A percentile compares a stretch with the other conserved stretches of the same genome.
These are phyloP conservation scores for Rhinogobio ventralis DNA, from an alignment of 2,797 vertebrate species.

Conservation along the genomic window DNA sequence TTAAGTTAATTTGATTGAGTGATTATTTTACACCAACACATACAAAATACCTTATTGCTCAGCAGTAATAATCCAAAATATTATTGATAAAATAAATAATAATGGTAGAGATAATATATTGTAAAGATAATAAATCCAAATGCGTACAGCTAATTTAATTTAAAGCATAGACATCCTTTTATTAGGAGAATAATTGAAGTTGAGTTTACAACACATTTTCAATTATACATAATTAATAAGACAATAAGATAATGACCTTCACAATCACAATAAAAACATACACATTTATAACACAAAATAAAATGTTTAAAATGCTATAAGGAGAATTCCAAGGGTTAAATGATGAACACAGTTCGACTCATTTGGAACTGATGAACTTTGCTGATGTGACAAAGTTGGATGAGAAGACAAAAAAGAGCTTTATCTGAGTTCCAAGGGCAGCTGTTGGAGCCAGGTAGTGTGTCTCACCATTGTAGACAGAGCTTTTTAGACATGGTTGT, in stretches of 20 bases:
- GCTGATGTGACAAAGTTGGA: conserved; percentile 20
- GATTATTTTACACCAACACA: background rate
- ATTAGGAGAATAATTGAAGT: background rate
- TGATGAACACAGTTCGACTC: background rate
- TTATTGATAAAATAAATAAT: background rate
- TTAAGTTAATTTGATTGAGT: background rate
- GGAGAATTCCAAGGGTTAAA: background rate
- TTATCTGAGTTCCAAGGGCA: conserved; percentile 51
- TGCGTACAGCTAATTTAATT: background rate
- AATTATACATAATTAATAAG: background rate
- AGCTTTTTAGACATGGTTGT: conserved; percentile 60
- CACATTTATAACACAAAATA: background rate
- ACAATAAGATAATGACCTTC: background rate
- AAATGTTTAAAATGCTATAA: background rate
- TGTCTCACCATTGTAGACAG: conserved; percentile 56
- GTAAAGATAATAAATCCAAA: background rate
- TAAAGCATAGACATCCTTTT: background rate
- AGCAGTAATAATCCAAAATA: background rate
- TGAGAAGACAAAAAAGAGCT: conserved; percentile 33
- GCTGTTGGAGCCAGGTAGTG: conserved; percentile 51
- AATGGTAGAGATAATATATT: background rate
- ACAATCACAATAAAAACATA: background rate
- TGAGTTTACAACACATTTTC: background rate
- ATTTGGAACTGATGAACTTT: conserved; percentile 17
- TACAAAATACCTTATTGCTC: background rate